phyloP scores from a whole-genome alignment of 2,113 vertebrate species.

The Anoplopoma fimbria region DNA sequence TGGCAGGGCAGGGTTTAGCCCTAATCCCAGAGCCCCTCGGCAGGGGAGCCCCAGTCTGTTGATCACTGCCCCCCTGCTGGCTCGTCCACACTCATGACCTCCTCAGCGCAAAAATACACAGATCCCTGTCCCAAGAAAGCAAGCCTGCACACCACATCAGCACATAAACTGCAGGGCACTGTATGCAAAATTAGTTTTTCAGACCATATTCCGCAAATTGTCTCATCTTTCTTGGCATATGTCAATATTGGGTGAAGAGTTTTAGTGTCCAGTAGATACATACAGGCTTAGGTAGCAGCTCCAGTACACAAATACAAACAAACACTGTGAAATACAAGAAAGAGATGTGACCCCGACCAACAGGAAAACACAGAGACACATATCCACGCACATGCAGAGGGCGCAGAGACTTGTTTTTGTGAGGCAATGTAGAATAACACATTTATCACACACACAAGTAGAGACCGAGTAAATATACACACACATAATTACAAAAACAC shows the following conservation, averaged over 20 bases:
- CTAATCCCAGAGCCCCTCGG: conserved; percentile 96
- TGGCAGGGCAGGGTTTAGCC: conserved; percentile 94
- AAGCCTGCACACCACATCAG: conserved; percentile 37
- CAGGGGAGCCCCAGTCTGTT: conserved; percentile 93
- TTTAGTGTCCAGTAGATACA: conserved; percentile 29
- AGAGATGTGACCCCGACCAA: conserved; percentile 53
- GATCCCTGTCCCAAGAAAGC: conserved; percentile 49
- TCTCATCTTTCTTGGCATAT: conserved; percentile 19
- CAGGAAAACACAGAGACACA: conserved; percentile 35
- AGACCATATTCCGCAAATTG: conserved; percentile 16
- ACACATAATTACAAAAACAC: conserved; percentile 86
- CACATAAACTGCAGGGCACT: conserved; percentile 16
- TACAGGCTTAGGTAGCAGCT: conserved; percentile 27
- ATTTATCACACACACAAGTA: conserved; percentile 76
- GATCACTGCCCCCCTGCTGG: conserved; percentile 87
- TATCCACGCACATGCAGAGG: conserved; percentile 54
- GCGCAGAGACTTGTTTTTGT: conserved; percentile 57
- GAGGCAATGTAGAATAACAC: conserved; percentile 70
- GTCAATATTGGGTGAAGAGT: conserved; percentile 47
- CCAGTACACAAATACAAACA: conserved; percentile 48
- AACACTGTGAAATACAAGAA: conserved; percentile 41
- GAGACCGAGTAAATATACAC: conserved; percentile 79
- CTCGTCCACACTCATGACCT: conserved; percentile 84
- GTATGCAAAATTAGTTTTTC: background rate
- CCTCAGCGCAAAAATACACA: conserved; percentile 79